Conservation (phyloP, 1,140 invertebrate species). For the Microplitis mediator region DNA sequence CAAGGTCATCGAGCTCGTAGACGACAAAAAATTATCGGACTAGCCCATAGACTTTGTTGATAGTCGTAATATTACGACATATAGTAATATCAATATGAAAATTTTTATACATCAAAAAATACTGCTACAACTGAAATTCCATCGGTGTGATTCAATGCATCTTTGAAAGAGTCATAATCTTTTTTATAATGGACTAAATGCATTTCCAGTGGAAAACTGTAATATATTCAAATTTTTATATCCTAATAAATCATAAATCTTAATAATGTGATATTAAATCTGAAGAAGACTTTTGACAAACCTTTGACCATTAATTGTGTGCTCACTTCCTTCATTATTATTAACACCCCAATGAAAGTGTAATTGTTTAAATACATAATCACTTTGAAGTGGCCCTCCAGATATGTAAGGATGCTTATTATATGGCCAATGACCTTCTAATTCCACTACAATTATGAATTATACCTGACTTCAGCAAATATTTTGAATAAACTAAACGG, state of each 20-base stretch:
- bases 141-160: slow-evolving; percentile 48
- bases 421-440: slow-evolving; percentile 27
- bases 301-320: slow-evolving; percentile 71
- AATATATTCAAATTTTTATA: slow-evolving; percentile 3
- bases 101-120: slow-evolving; percentile 46
- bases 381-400: slow-evolving; percentile 6
- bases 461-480: too few species aligned
- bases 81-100: neutral
- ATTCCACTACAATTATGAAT: slow-evolving; percentile 8
- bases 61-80: slow-evolving; percentile 5
- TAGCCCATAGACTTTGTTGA: neutral
- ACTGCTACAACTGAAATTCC: slow-evolving; percentile 52
- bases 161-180: slow-evolving; percentile 40
- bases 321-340: slow-evolving; percentile 81
- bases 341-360: slow-evolving; percentile 24
- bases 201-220: slow-evolving; percentile 54
- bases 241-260: neutral
- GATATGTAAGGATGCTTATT: slow-evolving; percentile 28
- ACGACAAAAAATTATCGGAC: neutral
- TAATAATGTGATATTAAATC: neutral
- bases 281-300: slow-evolving; percentile 18
- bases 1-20: too few species aligned
- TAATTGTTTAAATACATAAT: slow-evolving; percentile 18
- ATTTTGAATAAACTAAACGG: too few species aligned
- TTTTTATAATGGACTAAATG: slow-evolving; percentile 55